phyloP scores from a whole-genome alignment of 2,888 invertebrate species.

The Lacanobia oleracea region DNA sequence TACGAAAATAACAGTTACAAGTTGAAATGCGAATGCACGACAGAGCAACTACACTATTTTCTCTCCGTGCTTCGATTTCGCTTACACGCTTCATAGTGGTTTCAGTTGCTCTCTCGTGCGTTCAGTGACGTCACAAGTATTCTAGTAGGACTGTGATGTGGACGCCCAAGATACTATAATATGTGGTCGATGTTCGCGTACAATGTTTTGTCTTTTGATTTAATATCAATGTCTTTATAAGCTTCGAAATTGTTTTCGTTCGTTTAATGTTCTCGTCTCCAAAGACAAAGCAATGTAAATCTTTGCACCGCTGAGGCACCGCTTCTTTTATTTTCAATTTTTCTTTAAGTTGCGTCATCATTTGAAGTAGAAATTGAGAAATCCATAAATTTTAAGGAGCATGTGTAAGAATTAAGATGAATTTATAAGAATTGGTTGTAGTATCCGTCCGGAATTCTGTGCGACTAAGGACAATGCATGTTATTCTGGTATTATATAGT shows the following conservation, averaged over 20 bases:
- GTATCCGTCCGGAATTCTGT: conserved; percentile 54
- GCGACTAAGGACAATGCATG: conserved; percentile 50
- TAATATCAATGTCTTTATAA: background rate
- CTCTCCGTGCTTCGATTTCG: conserved; percentile 66
- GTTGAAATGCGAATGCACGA: conserved; percentile 41
- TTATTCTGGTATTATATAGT: conserved; percentile 37
- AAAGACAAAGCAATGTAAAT: conserved; percentile 81
- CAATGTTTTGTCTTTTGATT: conserved; percentile 82
- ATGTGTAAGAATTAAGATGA: conserved; percentile 55
- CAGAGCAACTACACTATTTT: conserved; percentile 64
- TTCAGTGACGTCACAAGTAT: conserved; percentile 10
- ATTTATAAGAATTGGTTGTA: conserved; percentile 30
- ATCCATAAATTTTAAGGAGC: conserved; percentile 65
- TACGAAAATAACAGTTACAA: background rate
- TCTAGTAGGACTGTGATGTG: conserved; percentile 71
- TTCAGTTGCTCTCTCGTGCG: conserved; percentile 66
- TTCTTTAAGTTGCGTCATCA: conserved; percentile 84
- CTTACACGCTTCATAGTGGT: conserved; percentile 71
- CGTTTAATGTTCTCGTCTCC: conserved; percentile 14
- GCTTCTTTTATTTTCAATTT: conserved; percentile 80
- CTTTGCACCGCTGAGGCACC: conserved; percentile 85
- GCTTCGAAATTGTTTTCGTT: conserved; percentile 17
- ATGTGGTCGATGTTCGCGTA: conserved; percentile 85
- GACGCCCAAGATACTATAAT: conserved; percentile 73
- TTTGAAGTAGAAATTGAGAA: conserved; percentile 68